phyloP scores from a whole-genome alignment of 2,888 invertebrate genomes.

The Germaria angustata region DNA sequence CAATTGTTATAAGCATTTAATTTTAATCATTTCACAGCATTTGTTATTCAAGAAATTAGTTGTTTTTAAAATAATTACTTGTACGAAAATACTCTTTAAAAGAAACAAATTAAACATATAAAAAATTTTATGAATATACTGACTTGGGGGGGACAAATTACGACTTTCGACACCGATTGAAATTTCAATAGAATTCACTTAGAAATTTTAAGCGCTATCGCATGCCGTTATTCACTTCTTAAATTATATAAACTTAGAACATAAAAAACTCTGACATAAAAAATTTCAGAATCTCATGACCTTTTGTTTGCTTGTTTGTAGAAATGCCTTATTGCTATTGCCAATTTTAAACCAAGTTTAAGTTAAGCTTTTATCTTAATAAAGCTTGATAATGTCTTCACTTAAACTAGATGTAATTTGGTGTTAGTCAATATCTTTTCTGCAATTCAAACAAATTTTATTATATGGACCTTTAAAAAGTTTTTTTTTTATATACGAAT shows the following conservation, averaged over 20 bases:
- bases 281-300: background rate
- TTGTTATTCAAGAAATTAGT: background rate
- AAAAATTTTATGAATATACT: background rate
- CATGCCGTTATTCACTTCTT: too few relatives aligned
- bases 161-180: too few relatives aligned
- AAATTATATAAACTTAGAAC: too few relatives aligned
- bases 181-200: too few relatives aligned
- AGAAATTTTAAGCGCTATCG: too few relatives aligned
- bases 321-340: background rate
- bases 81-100: constrained; percentile 15
- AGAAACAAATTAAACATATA: background rate
- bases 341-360: background rate
- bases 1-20: constrained; percentile 1
- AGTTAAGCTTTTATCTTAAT: background rate
- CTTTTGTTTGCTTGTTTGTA: background rate
- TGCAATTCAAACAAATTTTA: background rate
- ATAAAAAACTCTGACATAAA: too few relatives aligned
- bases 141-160: background rate
- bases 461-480: background rate
- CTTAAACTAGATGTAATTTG: background rate
- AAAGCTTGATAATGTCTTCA: too few relatives aligned
- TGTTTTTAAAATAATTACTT: background rate
- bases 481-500: constrained; percentile 1
- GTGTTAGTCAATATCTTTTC: background rate
- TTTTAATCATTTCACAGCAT: background rate